phyloP scores from a whole-genome alignment of 2,888 invertebrate species.

The Eristalinus aeneus region DNA sequence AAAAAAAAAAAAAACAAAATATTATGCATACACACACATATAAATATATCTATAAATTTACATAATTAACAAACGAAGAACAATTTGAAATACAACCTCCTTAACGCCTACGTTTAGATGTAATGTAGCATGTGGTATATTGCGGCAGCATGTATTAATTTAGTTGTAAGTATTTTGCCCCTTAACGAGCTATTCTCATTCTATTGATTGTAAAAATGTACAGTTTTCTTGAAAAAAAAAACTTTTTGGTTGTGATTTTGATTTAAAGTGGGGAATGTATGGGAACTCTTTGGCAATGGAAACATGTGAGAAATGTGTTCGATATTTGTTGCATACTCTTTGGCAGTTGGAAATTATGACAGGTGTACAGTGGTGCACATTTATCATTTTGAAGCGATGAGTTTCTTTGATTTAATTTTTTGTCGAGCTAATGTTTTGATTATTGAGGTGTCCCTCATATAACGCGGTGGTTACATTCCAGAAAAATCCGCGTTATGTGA shows the following conservation, averaged over 20 bases:
- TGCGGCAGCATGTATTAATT: constrained; percentile 59
- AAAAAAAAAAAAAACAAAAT: constrained; percentile 43
- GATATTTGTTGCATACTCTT: constrained; percentile 21
- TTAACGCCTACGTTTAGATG: constrained; percentile 29
- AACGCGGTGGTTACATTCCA: too few relatives aligned
- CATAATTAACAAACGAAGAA: neutral
- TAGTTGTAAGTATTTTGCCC: constrained; percentile 61
- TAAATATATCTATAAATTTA: constrained; percentile 14
- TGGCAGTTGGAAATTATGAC: neutral
- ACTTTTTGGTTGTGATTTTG: neutral
- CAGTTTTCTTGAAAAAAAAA: neutral
- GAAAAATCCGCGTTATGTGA: too few relatives aligned
- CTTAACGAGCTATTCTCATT: neutral
- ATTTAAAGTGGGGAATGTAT: neutral
- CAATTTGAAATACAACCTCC: neutral
- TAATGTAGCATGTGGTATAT: constrained; percentile 60
- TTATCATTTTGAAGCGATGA: neutral
- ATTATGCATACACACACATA: neutral
- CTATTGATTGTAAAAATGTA: constrained; percentile 1
- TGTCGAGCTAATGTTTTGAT: too few relatives aligned
- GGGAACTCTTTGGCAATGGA: neutral
- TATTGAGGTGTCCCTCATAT: too few relatives aligned
- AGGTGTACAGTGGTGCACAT: neutral
- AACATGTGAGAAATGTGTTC: neutral
- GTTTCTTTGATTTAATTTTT: too few relatives aligned